These are phyloP conservation scores for Germaria angustata DNA, from an alignment of 2,888 invertebrate genomes.

Conservation along the genomic window DNA sequence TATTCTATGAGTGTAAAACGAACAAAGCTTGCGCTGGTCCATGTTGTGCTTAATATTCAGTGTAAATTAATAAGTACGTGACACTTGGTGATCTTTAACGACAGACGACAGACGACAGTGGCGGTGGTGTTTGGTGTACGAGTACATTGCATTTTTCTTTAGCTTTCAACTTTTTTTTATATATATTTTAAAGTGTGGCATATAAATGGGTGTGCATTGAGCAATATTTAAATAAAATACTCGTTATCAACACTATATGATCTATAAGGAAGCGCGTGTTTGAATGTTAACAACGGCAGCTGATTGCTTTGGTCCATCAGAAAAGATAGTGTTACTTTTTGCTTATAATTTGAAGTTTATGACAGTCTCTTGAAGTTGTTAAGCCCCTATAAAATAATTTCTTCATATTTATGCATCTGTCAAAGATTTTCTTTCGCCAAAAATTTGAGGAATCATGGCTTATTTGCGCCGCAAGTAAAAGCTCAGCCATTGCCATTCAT, in stretches of 20 bases:
- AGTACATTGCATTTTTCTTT: slow-evolving; percentile 9
- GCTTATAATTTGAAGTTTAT: slow-evolving; percentile 56
- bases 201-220: slow-evolving; percentile 52
- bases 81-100: slow-evolving; percentile 62
- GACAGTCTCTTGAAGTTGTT: slow-evolving; percentile 26
- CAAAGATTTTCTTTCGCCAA: background rate
- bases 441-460: slow-evolving; percentile 27
- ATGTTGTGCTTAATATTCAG: slow-evolving; percentile 54
- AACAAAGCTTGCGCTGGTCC: background rate
- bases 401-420: background rate
- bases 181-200: slow-evolving; percentile 32
- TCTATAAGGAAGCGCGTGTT: slow-evolving; percentile 65
- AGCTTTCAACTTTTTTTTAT: background rate
- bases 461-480: slow-evolving; percentile 28
- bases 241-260: slow-evolving; percentile 50
- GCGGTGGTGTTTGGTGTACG: slow-evolving; percentile 24
- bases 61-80: slow-evolving; percentile 66
- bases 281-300: slow-evolving; percentile 65
- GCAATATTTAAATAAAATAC: slow-evolving; percentile 60
- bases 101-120: slow-evolving; percentile 33
- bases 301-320: slow-evolving; percentile 57
- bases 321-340: slow-evolving; percentile 43
- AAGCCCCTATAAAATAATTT: slow-evolving; percentile 1
- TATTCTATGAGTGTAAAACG: slow-evolving; percentile 32
- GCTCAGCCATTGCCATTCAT: background rate